These are phyloP conservation scores for Pyrgilauda ruficollis DNA, from an alignment of 2,113 vertebrate genomes.

Conservation along the genomic window DNA sequence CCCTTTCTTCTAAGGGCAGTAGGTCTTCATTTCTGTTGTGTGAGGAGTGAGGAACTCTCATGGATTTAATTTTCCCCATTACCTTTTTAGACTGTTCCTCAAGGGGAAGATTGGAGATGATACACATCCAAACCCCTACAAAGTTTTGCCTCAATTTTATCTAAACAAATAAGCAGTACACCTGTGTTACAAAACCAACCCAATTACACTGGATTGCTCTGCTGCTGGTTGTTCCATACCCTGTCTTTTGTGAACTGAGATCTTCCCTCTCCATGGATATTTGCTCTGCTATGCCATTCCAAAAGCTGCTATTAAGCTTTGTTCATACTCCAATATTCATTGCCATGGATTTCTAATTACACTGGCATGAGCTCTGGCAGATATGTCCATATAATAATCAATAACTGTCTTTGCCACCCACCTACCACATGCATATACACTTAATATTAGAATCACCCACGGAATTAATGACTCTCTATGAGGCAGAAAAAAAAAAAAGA, in stretches of 20 bases:
- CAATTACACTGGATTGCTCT: neutral
- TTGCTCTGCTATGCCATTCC: neutral
- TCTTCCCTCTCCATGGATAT: neutral
- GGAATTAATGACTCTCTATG: conserved; percentile 17
- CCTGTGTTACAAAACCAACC: neutral
- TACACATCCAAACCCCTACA: neutral
- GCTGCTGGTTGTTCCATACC: neutral
- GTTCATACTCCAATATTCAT: neutral
- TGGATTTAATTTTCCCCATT: neutral
- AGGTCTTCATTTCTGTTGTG: neutral
- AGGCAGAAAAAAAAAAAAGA: neutral
- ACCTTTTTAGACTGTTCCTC: neutral
- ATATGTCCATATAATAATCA: conserved; percentile 44
- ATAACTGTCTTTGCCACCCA: conserved; percentile 48
- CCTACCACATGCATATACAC: conserved; percentile 39
- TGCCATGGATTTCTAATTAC: conserved; percentile 33
- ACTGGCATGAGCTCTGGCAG: conserved; percentile 22
- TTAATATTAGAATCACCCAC: conserved; percentile 51
- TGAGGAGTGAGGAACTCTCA: neutral
- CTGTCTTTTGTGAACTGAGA: neutral
- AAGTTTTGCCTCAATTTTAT: neutral
- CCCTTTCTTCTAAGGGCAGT: neutral
- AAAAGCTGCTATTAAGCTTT: neutral
- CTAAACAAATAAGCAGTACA: neutral
- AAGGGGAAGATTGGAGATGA: neutral